Evolutionary conservation across 2,797 vertebrate genomes (phyloP).

Genomic region (Anguilla anguilla): DNA sequence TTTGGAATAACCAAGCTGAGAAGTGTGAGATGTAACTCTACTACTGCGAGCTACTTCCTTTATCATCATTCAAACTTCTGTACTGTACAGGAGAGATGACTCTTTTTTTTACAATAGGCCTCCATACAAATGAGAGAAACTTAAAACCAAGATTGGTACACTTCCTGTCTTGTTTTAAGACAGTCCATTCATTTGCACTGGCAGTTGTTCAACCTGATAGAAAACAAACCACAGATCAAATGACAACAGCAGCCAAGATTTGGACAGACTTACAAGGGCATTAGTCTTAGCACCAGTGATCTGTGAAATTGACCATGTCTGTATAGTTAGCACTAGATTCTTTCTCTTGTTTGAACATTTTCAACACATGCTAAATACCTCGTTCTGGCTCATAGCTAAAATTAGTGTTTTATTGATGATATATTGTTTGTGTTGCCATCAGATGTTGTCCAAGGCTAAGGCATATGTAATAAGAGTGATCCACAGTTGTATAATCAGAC

Average conservation of each 20-base stretch:
- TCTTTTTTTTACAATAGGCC: constrained; percentile 46
- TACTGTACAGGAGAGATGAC: constrained; percentile 50
- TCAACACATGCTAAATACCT: constrained; percentile 8
- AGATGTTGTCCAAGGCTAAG: neutral
- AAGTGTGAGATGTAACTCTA: constrained; percentile 60
- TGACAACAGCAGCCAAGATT: constrained; percentile 41
- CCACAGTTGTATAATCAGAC: neutral
- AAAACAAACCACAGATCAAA: constrained; percentile 53
- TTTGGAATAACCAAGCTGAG: constrained; percentile 53
- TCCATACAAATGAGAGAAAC: constrained; percentile 57
- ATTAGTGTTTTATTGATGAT: neutral
- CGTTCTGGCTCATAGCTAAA: neutral
- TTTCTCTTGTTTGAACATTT: constrained; percentile 4
- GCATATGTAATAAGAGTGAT: neutral
- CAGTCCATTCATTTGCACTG: constrained; percentile 56
- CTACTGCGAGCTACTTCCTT: constrained; percentile 53
- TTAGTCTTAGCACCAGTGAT: constrained; percentile 43
- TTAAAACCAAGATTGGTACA: constrained; percentile 58
- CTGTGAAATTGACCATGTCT: constrained; percentile 40
- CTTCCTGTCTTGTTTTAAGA: constrained; percentile 63
- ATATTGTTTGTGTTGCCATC: neutral
- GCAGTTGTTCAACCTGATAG: constrained; percentile 59
- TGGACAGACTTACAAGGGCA: constrained; percentile 37
- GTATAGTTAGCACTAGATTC: constrained; percentile 27
- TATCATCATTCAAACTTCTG: constrained; percentile 55